Conservation (phyloP, 2,113 vertebrate species). For the Formicarius rufipectus region DNA sequence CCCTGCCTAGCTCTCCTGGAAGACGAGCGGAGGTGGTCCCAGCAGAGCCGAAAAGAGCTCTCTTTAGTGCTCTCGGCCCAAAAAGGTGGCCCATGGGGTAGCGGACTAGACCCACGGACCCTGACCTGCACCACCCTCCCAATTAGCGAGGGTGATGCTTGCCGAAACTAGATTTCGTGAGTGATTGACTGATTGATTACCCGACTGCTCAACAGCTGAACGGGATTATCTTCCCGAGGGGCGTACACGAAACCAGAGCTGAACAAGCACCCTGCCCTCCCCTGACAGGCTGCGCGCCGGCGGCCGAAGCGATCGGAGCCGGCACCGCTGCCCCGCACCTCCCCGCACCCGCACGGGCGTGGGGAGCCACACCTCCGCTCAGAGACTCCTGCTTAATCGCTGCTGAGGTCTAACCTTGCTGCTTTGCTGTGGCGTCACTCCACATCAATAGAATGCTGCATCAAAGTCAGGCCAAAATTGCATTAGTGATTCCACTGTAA, state of each 20-base stretch:
- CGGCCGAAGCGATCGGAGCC: background rate
- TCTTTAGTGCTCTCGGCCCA: too few relatives aligned
- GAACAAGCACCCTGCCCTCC: background rate
- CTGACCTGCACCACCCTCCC: fast-evolving
- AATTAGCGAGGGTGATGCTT: background rate
- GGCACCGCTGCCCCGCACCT: too few relatives aligned
- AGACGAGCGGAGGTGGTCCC: background rate
- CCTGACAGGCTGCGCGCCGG: fast-evolving
- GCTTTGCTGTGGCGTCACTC: background rate
- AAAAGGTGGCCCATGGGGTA: fast-evolving
- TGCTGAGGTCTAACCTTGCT: background rate
- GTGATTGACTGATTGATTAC: background rate
- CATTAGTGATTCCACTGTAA: conserved; percentile 15
- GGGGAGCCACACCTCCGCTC: background rate
- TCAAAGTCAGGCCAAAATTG: conserved; percentile 26
- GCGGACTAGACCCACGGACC: background rate
- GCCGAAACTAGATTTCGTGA: background rate
- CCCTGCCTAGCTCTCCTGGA: background rate
- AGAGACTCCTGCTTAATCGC: background rate
- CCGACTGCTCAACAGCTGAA: background rate
- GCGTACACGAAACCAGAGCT: too few relatives aligned
- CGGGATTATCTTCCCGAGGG: background rate
- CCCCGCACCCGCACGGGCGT: background rate
- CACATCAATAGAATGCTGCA: background rate
- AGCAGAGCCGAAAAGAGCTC: background rate